phyloP scores from a whole-genome alignment of 2,888 invertebrate genomes.

The Malacosoma neustria region DNA sequence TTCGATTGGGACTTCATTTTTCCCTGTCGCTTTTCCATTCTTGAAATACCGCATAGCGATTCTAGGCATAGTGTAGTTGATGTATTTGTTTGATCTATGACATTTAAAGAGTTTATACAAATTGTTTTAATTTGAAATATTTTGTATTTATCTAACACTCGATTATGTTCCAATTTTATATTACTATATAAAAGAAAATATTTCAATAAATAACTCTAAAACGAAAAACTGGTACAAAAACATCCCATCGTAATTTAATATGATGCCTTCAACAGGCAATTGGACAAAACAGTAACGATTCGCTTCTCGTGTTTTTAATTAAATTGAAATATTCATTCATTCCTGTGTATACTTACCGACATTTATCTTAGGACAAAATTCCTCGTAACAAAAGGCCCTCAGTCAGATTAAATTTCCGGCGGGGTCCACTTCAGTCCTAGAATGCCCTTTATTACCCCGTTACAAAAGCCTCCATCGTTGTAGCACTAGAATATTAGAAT shows the following conservation, averaged over 20 bases:
- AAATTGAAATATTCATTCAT: slow-evolving; percentile 61
- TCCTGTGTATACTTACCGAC: slow-evolving; percentile 42
- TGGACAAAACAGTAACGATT: slow-evolving; percentile 39
- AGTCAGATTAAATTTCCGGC: slow-evolving; percentile 68
- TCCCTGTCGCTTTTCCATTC: too few relatives aligned
- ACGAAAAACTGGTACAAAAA: slow-evolving; percentile 7
- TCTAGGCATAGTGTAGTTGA: too few relatives aligned
- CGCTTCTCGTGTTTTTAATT: slow-evolving; percentile 52
- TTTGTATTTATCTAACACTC: too few relatives aligned
- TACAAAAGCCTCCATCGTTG: slow-evolving; percentile 49
- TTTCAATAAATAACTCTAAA: too few relatives aligned
- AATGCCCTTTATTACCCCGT: slow-evolving; percentile 64
- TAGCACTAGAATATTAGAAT: slow-evolving; percentile 59
- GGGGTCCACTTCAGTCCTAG: slow-evolving; percentile 61
- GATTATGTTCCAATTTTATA: too few relatives aligned
- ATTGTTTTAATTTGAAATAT: too few relatives aligned
- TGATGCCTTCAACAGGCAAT: slow-evolving; percentile 30
- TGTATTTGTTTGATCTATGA: too few relatives aligned
- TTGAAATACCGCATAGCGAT: too few relatives aligned
- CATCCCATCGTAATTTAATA: slow-evolving; percentile 21
- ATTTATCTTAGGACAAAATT: slow-evolving; percentile 64
- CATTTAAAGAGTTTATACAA: too few relatives aligned
- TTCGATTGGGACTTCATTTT: too few relatives aligned
- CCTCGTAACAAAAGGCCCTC: slow-evolving; percentile 55
- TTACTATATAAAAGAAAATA: too few relatives aligned